These are phyloP conservation scores for Dendrolimus kikuchii DNA, from an alignment of 1,140 invertebrate genomes.

Conservation along the genomic window DNA sequence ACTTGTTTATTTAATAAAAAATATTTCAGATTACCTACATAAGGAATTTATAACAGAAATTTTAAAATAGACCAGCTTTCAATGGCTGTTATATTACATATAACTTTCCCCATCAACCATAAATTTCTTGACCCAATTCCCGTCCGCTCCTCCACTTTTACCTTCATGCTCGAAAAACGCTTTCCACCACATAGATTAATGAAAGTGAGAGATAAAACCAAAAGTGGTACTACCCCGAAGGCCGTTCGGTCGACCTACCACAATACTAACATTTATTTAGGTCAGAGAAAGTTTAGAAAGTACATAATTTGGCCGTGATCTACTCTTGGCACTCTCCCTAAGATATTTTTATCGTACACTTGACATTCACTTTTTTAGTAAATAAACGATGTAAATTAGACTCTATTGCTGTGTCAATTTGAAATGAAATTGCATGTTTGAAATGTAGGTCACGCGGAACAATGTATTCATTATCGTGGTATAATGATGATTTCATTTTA, in stretches of 20 bases:
- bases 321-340: conserved; percentile 49
- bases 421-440: conserved; percentile 13
- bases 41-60: too few relatives aligned
- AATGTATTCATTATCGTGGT: conserved; percentile 22
- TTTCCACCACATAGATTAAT: conserved; percentile 54
- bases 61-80: too few relatives aligned
- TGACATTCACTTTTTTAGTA: conserved; percentile 25
- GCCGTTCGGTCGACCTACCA: conserved; percentile 46
- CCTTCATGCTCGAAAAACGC: conserved; percentile 27
- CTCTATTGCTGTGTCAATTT: conserved; percentile 13
- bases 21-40: too few relatives aligned
- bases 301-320: conserved; percentile 45
- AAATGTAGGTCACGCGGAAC: conserved; percentile 24
- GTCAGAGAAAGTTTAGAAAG: conserved; percentile 61
- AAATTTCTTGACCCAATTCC: not conserved
- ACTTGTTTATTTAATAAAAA: too few relatives aligned
- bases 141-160: conserved; percentile 24
- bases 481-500: conserved; percentile 33
- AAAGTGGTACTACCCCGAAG: conserved; percentile 52
- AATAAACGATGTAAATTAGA: conserved; percentile 11
- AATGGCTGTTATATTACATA: too few relatives aligned
- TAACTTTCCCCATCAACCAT: too few relatives aligned
- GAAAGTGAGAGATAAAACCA: conserved; percentile 63
- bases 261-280: conserved; percentile 29
- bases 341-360: conserved; percentile 23